phyloP scores from a whole-genome alignment of 2,113 vertebrate genomes.

The Nettapus auritus region DNA sequence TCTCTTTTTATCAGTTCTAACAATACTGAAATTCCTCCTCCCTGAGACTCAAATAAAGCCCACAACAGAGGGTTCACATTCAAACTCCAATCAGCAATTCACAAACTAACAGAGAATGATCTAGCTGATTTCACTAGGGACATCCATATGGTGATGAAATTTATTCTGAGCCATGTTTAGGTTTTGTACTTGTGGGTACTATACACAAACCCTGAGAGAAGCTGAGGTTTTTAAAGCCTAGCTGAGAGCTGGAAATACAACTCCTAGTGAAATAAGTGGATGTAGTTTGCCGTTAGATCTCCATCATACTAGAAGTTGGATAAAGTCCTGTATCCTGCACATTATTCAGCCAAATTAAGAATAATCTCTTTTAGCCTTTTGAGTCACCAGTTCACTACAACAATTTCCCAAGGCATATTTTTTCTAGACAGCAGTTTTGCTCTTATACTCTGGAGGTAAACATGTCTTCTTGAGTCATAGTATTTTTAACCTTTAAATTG shows the following conservation, averaged over 20 bases:
- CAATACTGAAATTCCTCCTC: constrained; percentile 58
- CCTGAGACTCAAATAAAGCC: constrained; percentile 49
- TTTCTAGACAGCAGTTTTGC: background rate
- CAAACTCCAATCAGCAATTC: constrained; percentile 62
- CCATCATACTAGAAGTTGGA: background rate
- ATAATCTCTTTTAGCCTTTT: background rate
- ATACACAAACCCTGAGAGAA: constrained; percentile 36
- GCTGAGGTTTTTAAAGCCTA: constrained; percentile 11
- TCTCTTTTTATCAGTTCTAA: constrained; percentile 22
- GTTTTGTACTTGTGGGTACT: constrained; percentile 42
- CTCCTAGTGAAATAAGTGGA: constrained; percentile 1
- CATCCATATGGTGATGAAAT: constrained; percentile 70
- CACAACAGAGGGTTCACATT: constrained; percentile 37
- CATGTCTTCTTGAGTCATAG: background rate
- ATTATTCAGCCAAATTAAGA: constrained; percentile 4
- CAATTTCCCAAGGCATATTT: background rate
- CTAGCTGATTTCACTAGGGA: constrained; percentile 66
- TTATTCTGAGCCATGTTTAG: constrained; percentile 69
- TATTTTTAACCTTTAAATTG: background rate
- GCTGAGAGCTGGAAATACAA: constrained; percentile 6
- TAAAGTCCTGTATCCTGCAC: background rate
- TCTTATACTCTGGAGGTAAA: background rate
- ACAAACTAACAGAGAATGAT: constrained; percentile 61
- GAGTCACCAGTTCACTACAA: background rate
- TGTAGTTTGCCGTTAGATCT: constrained; percentile 24